A percentile compares a stretch with the other conserved stretches of the same genome.
Evolutionary conservation across 2,888 invertebrate species (phyloP).

Genomic region (Nemotelus pantherinus): DNA sequence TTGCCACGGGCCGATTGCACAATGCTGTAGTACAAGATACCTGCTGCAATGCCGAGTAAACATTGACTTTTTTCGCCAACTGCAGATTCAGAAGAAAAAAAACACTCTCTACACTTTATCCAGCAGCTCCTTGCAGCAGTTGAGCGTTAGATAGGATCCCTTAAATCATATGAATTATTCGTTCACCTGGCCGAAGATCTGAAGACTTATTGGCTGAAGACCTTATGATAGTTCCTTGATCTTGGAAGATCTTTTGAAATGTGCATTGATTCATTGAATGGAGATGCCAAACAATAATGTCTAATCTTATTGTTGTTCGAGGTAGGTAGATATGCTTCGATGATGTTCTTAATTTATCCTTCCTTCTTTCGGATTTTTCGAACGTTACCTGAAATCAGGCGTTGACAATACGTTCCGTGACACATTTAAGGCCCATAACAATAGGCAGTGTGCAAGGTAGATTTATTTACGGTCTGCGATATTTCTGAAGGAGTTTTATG

Average conservation of each 20-base stretch:
- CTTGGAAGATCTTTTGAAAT: not conserved
- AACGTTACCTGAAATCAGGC: not conserved
- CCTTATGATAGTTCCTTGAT: constrained; percentile 7
- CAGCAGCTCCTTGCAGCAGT: not conserved
- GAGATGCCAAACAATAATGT: constrained; percentile 18
- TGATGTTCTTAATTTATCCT: constrained; percentile 37
- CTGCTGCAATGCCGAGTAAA: constrained; percentile 19
- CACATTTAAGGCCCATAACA: constrained; percentile 17
- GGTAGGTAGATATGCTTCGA: constrained; percentile 28
- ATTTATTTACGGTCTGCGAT: constrained; percentile 17
- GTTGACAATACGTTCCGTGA: constrained; percentile 2
- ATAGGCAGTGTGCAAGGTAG: constrained; percentile 7
- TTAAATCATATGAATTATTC: constrained; percentile 12
- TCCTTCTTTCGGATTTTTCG: constrained; percentile 5
- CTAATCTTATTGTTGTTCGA: constrained; percentile 35
- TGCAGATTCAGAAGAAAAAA: not conserved
- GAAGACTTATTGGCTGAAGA: not conserved
- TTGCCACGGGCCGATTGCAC: constrained; percentile 38
- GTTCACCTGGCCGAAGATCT: constrained; percentile 18
- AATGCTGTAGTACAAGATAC: not conserved
- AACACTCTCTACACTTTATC: not conserved
- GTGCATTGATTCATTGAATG: constrained; percentile 17
- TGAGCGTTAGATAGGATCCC: not conserved
- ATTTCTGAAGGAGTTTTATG: constrained; percentile 4
- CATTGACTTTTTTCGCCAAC: not conserved